Evolutionary conservation across 1,140 invertebrate species (phyloP), one percentile per base, ranked within the genome.

Genomic region (Drosophila carrolli): DNA sequence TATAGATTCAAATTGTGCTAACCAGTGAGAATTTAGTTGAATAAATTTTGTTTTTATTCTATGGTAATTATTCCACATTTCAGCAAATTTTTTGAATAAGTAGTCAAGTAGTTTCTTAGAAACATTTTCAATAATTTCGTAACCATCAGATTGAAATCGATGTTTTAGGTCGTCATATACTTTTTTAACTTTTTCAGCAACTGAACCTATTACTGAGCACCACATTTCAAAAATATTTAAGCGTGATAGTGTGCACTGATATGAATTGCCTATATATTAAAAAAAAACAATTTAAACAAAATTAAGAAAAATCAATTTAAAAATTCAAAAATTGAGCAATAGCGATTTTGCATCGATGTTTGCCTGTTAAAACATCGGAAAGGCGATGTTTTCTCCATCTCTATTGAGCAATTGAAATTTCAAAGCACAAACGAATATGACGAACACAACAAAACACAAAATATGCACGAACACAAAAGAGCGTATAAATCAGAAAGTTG

Each of bases 401-500:
- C 13, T 41, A 41, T 16, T 41, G 40, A n/a, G 5, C 40, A 14
- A 41, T 41, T 44, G 9, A 19, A 14, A 44, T 44, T 9, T 44
- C 43, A 44, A 44, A 44, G 19, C 8, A 27, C 54, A 56, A 57
- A 29, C 40, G n/a, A 57, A 43, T 57, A 43, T 11, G 19, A 43
- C 38, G 40, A 51, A 16, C 43, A 56, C 47, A 44, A 47, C 11
- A 40, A 65, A 60, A 14, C 48, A 44, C 54, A 40, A 47, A 32
- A 40, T 67, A 46, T 56, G 35, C 40, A n/a, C 40, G 55, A 56
- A 56, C 5, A 10, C 11, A 27, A 16, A 16, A 16, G 16, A 16
- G 16, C 16, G 16, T 16, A 16, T 16, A 16, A 16, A 16, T 16
- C 16, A 16, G 37, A 41, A 41, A 19, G 19, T 19, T 19, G 19